Evolutionary conservation across 2,113 vertebrate species (phyloP).

Genomic region (Cololabis saira): DNA sequence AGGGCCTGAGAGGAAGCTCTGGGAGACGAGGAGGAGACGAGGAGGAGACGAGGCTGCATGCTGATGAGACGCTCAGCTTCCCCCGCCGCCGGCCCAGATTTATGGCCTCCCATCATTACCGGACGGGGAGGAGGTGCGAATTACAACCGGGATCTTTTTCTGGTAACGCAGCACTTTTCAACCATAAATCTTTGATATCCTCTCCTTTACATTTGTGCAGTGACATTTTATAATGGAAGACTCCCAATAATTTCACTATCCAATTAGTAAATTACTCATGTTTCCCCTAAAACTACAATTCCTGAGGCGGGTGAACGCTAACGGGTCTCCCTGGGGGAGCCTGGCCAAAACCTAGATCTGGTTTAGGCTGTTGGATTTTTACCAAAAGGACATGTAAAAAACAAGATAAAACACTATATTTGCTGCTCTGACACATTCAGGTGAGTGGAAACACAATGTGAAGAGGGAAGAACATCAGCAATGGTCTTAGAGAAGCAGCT

Average conservation of each 20-base stretch:
- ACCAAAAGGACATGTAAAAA: too few species aligned
- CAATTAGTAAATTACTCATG: constrained; percentile 74
- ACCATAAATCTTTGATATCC: constrained; percentile 74
- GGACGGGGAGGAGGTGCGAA: constrained; percentile 56
- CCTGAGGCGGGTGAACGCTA: constrained; percentile 32
- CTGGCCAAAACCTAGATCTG: not conserved
- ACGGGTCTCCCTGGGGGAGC: constrained; percentile 37
- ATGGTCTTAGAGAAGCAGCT: too few species aligned
- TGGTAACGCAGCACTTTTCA: constrained; percentile 69
- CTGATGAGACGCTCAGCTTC: constrained; percentile 74
- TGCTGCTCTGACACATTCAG: too few species aligned
- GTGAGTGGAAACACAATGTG: too few species aligned
- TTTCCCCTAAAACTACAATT: constrained; percentile 33
- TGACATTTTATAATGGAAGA: constrained; percentile 59
- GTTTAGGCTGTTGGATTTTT: too few species aligned
- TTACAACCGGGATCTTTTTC: constrained; percentile 52
- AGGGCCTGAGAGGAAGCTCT: constrained; percentile 55
- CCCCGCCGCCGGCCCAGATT: constrained; percentile 71
- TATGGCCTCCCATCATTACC: constrained; percentile 74
- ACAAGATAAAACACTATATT: too few species aligned
- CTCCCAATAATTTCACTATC: constrained; percentile 69
- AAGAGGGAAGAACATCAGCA: too few species aligned
- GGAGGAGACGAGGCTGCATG: constrained; percentile 67
- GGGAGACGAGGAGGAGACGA: constrained; percentile 57
- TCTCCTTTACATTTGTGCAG: constrained; percentile 62